Evolutionary conservation across 2,797 vertebrate species (phyloP), one percentile per base, ranked within the genome.

Genomic region (Acanthopagrus latus): DNA sequence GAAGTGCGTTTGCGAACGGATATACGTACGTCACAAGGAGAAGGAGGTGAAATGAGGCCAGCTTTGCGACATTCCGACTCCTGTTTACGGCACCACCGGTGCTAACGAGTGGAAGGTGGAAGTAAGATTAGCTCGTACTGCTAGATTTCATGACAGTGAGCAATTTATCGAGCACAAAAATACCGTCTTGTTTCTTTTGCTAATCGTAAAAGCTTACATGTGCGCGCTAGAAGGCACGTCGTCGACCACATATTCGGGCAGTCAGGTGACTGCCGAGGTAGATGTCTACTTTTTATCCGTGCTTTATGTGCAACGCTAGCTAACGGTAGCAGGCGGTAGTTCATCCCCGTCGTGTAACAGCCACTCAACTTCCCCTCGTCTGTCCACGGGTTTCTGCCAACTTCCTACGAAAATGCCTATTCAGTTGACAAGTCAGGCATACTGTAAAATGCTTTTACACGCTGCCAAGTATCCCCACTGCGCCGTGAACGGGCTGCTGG

Each of bases 371-470:
- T 56, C 27, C 71, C 79, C 57, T 23, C 64, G 64, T 74, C 64
- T 55, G 4, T 29, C 4, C 47, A 44, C 9, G 25, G 5, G 14
- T n/a, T 33, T 64, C 41, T n/a, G 52, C 10, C 6, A 7, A 47
- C 52, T 50, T 57, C 51, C 14, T 4, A 7, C 43, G 55, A 91
- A 81, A 59, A 97, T 95, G 96, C 94, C 95, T 21, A 90, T 95
- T 66, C 97, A 97, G 84, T 81, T 99, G 84, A 98, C 97, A 7
- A 99, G 97, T 1, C 98, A 99, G 87, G 97, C 98, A 10, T 99
- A 99, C 89, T 98, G 97, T 84, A 99, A 99, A 86, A 98, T 99
- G 97, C 90, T 99, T 56, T 91, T 99, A 54, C 98, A 99, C 66
- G 94, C 97, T 12, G 97, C 98, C 41, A 99, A 99, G 89, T 98